Conservation (phyloP, 2,888 invertebrate species). For the Zygogramma bicolorata region DNA sequence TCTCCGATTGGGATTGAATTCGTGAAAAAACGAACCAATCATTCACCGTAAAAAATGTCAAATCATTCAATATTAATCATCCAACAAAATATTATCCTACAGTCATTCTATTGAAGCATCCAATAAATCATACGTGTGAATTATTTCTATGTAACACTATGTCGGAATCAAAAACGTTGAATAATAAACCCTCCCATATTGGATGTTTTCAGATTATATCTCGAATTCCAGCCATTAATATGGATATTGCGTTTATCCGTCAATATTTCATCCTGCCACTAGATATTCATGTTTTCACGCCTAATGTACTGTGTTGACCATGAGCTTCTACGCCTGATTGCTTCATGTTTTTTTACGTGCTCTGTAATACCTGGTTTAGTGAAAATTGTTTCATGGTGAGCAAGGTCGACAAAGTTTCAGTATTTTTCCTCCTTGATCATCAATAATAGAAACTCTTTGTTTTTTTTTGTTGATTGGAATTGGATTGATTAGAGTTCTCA, state of each 20-base stretch:
- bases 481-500: too few relatives aligned
- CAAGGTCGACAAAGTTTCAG: too few relatives aligned
- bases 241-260: not conserved
- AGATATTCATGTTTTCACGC: not conserved
- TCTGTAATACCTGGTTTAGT: too few relatives aligned
- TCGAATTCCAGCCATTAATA: not conserved
- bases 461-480: too few relatives aligned
- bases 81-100: not conserved
- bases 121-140: not conserved
- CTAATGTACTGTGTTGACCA: not conserved
- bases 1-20: too few relatives aligned
- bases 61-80: not conserved
- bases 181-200: not conserved
- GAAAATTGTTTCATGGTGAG: too few relatives aligned
- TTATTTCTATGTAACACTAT: not conserved
- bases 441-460: too few relatives aligned
- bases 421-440: too few relatives aligned
- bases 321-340: not conserved
- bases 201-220: not conserved
- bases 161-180: not conserved
- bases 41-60: not conserved
- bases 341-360: not conserved
- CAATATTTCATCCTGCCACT: not conserved
- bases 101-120: not conserved
- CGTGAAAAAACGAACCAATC: not conserved